Percentiles rank a stretch among this genome's conserved stretches.
These are phyloP conservation scores for Drosophila kohkoa DNA, from an alignment of 1,140 invertebrate genomes.

Conservation along the genomic window DNA sequence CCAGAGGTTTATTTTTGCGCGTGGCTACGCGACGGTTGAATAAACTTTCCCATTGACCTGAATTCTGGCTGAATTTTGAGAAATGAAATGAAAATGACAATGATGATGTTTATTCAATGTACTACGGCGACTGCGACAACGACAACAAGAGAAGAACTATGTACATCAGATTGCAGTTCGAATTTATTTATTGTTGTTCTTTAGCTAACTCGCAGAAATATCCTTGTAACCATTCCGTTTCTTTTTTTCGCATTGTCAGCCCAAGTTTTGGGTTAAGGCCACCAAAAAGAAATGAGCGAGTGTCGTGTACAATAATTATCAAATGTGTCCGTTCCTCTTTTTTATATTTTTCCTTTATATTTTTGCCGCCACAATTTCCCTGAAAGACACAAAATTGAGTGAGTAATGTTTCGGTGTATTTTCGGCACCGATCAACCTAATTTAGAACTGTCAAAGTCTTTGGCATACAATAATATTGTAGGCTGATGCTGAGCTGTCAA, in stretches of 20 bases:
- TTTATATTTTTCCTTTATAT: conserved; percentile 2
- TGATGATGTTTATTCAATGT: conserved; percentile 14
- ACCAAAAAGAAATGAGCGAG: neutral
- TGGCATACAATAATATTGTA: conserved; percentile 17
- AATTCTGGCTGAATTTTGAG: conserved; percentile 26
- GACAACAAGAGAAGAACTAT: neutral
- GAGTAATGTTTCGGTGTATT: conserved; percentile 43
- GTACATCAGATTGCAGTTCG: conserved; percentile 9
- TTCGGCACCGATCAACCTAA: conserved; percentile 57
- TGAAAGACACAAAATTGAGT: neutral
- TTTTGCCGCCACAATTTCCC: conserved; percentile 5
- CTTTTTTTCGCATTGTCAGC: conserved; percentile 1
- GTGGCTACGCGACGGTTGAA: conserved; percentile 31
- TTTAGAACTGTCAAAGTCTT: conserved; percentile 60
- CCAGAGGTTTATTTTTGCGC: conserved; percentile 23
- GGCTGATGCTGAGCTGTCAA: conserved; percentile 32
- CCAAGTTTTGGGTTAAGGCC: conserved; percentile 49
- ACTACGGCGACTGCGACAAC: neutral
- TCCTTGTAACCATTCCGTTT: conserved; percentile 55
- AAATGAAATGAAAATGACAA: conserved; percentile 38
- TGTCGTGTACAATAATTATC: conserved; percentile 35
- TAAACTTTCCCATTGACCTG: conserved; percentile 58
- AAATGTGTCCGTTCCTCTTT: neutral
- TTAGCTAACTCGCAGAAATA: conserved; percentile 14
- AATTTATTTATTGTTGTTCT: conserved; percentile 15